Evolutionary conservation across 2,797 vertebrate genomes (phyloP).

Genomic region (Hozukius guyotensis): DNA sequence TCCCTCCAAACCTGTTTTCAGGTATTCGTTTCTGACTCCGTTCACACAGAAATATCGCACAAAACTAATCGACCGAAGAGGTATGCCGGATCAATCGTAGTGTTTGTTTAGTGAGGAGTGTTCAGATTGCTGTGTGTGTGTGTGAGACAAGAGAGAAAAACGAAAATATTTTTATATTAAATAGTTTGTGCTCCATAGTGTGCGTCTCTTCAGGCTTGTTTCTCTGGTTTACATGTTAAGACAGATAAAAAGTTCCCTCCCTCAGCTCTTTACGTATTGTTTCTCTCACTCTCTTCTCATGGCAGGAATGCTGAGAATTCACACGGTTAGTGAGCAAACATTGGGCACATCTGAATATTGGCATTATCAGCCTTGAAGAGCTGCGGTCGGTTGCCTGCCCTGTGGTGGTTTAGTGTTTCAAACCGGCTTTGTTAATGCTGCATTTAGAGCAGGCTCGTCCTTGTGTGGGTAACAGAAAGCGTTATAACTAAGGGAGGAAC

Average conservation of each 20-base stretch:
- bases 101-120: constrained; percentile 70
- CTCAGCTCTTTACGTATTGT: not conserved
- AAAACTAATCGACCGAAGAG: constrained; percentile 23
- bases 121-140: constrained; percentile 5
- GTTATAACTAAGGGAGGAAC: constrained; percentile 18
- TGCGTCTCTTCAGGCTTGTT: constrained; percentile 21
- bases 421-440: constrained; percentile 46
- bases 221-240: constrained; percentile 29
- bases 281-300: not conserved
- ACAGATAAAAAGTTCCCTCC: not conserved
- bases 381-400: constrained; percentile 6
- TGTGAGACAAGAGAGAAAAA: not conserved
- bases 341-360: constrained; percentile 31
- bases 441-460: constrained; percentile 30
- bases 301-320: constrained; percentile 59
- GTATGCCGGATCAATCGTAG: constrained; percentile 43
- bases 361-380: constrained; percentile 7
- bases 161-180: not conserved
- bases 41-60: constrained; percentile 38
- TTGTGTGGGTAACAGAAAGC: constrained; percentile 24
- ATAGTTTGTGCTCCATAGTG: constrained; percentile 2
- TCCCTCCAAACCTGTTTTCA: constrained; percentile 74
- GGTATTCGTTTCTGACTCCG: constrained; percentile 40
- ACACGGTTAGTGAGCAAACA: constrained; percentile 36
- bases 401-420: constrained; percentile 59